Percentiles rank a stretch among this genome's conserved stretches.
These are phyloP conservation scores for Tamias sibiricus DNA, from an alignment of 2,113 vertebrate species.

Conservation along the genomic window DNA sequence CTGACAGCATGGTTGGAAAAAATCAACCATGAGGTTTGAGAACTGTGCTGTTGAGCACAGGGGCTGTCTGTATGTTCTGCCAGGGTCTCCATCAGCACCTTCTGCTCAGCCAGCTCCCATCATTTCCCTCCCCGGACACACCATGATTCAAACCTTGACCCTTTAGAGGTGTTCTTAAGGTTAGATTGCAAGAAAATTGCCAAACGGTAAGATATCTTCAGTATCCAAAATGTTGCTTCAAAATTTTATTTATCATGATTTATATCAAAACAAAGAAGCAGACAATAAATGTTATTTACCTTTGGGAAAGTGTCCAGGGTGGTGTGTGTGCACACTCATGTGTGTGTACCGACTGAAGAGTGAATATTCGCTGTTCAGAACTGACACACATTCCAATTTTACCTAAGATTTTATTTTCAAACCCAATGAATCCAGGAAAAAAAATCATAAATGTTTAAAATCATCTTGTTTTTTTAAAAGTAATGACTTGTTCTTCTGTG, in stretches of 20 bases:
- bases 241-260: background rate
- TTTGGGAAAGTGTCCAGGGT: background rate
- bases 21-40: background rate
- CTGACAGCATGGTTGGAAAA: background rate
- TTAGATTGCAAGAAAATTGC: background rate
- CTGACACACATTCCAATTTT: background rate
- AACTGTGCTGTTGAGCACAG: background rate
- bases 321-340: background rate
- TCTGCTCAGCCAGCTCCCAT: fast-evolving
- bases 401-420: background rate
- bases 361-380: background rate
- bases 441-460: background rate
- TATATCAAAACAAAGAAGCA: background rate
- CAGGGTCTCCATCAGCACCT: background rate
- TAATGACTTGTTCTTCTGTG: background rate
- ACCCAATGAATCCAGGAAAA: background rate
- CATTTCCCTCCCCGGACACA: background rate
- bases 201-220: background rate
- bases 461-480: background rate
- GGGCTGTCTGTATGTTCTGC: background rate
- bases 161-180: background rate
- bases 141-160: background rate
- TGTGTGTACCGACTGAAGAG: background rate
- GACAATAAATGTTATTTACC: background rate
- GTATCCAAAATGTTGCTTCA: background rate